Evolutionary conservation across 2,113 vertebrate species (phyloP), one percentile per base, ranked within the genome.

Genomic region (Chionodraco myersi): DNA sequence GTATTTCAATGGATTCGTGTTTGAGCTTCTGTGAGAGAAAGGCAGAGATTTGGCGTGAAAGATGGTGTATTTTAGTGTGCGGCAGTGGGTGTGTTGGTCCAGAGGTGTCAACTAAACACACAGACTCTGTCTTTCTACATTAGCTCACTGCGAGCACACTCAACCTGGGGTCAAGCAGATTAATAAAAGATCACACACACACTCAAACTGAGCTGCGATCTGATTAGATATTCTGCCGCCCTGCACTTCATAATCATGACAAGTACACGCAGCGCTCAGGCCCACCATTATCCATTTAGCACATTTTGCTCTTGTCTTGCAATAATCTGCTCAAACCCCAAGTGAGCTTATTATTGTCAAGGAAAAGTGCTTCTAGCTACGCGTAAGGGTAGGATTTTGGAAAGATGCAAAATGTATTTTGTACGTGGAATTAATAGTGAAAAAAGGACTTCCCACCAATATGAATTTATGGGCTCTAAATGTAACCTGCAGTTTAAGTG

Each of bases 131-230:
- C 96, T 93, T 94, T 95, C 94, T 95, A 94, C 93, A 97, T 96
- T 96, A 97, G 94, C 93, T 80, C 89, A 93, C 94, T 93, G 94
- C 93, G 85, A 87, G 84, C 85, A 73, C 93, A 94, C 94, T 96
- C 95, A 94, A 97, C 96, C 97, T 96, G 95, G 93, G 96, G 96
- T 99, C 97, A 97, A 96, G 97, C 92, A 94, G 96, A 98, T 98
- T 97, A 97, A 98, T 97, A 96, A 95, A 94, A 96, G 96, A 97
- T 97, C 94, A 79, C 61, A 41, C 36, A 41, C 36, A 41, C 36
- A 7, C 36, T 6, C 36, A 41, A 5, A 82, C 58, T 95, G 91
- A 95, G 94, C 94, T 93, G 23, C 75, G 92, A 95, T 93, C 95
- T 96, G 95, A 96, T 96, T 95, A 93, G 89, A 91, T 97, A 97